These are phyloP conservation scores for Pycnonotus jocosus DNA, from an alignment of 2,113 vertebrate genomes.

Conservation along the genomic window DNA sequence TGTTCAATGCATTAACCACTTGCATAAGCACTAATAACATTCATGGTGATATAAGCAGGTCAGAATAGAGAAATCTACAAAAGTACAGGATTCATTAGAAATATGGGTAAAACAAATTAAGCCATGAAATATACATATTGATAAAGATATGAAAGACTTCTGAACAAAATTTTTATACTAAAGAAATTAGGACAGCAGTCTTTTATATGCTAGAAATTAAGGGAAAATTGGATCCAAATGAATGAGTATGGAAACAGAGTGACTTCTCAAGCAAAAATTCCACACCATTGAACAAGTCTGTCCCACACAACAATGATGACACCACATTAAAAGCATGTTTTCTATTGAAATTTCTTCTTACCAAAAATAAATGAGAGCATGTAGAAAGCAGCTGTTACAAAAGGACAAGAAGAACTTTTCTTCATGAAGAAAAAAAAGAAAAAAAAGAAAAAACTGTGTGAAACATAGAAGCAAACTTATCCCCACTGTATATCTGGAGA, in stretches of 20 bases:
- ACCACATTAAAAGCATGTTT: background rate
- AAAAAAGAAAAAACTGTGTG: background rate
- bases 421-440: background rate
- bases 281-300: background rate
- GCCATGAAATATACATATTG: background rate
- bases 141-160: background rate
- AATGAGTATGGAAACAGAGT: background rate
- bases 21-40: background rate
- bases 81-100: background rate
- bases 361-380: background rate
- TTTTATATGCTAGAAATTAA: background rate
- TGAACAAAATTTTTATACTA: background rate
- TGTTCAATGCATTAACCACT: background rate
- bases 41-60: background rate
- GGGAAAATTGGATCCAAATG: background rate
- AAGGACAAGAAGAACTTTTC: background rate
- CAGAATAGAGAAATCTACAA: background rate
- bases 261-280: background rate
- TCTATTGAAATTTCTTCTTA: background rate
- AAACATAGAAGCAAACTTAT: background rate
- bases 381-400: background rate
- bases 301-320: too few species aligned
- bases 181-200: background rate
- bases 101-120: background rate
- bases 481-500: background rate